Base-by-base conservation (phyloP, 2,113 vertebrate genomes). In the Vicugna pacos region DNA sequence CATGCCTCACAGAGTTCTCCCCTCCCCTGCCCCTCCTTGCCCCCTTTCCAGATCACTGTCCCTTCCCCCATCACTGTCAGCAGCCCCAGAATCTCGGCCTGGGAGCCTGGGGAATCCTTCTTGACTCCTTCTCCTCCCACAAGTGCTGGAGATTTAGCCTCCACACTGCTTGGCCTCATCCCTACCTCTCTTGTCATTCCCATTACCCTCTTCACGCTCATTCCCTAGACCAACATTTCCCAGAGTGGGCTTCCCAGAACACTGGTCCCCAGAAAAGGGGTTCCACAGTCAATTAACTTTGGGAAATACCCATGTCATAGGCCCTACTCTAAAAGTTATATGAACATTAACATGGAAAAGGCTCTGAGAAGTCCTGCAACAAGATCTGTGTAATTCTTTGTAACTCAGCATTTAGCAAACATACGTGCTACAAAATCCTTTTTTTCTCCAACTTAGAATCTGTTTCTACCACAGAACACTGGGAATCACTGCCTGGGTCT, bases 11-110 rank as follows among this genome's bases (percentile, higher is more conserved):
- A 52, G 3, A 16, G n/a, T n/a, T 42, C 50, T 69, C 38, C n/a
- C 8, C 13, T 13, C 8, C 77, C 32, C 4, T 6, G 16, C 15
- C 7, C 7, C n/a, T 13, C 46, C 8, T 0, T 0, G 16, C 9
- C 58, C 2, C 42, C 3, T 35, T 30, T 24, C 12, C 2, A 89
- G 38, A n/a, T 19, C 24, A 56, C 17, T 42, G 38, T 42, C 35
- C 30, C n/a, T 15, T 70, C n/a, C 12, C 42, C 3, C 0, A n/a
- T 4, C 30, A 48, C 30, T 28, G 28, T 83, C 62, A 50, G 69
- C 69, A 54, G 50, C 52, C 32, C 93, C 48, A 52, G 35, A 60
- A 20, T 56, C 75, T 87, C 13, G 3, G 60, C 46, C 24, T 82
- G 30, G 38, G 77, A 70, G 35, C n/a, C 35, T 35, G 5, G 46